Evolutionary conservation across 2,888 invertebrate genomes (phyloP), one percentile per base, ranked within the genome.

Genomic region (Eumerus sabulonum): DNA sequence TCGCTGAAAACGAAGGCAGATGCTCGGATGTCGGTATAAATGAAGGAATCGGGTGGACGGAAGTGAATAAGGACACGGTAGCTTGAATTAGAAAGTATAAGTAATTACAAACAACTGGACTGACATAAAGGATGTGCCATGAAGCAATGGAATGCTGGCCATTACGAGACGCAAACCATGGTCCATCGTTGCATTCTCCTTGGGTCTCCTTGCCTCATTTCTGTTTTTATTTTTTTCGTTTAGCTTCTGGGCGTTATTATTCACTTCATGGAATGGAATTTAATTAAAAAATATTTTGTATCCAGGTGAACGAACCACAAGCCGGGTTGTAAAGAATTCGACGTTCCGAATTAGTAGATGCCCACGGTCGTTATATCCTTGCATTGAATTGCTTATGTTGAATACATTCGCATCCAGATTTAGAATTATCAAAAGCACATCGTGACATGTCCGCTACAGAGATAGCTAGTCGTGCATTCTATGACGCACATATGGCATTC

Each of bases 231-330:
- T 45, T 44, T 45, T 54, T 7, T 16, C 35, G 27, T 27, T 27
- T 27, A 2, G 27, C 3, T 27, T 27, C 48, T 56, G 36, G 38
- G 40, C 47, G 14, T 60, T 62, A 72, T 72, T 62, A 76, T 77
- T 72, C 62, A 51, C 62, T 62, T 60, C 35, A 72, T 72, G 60
- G 72, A 67, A 67, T 72, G 76, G 72, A 77, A 77, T 77, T 77
- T 77, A 72, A 77, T 77, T 77, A 77, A 77, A 62, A 62, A 77
- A 77, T 72, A 62, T 51, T 63, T 62, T 57, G 56, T 60, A 48
- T 64, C 56, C 54, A 45, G 27, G 51, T 57, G 59, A 27, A 56
- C 18, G 36, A 16, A 64, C 18, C 59, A 16, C 63, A 14, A 48
- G 14, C 59, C 57, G 40, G 48, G 18, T 44, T 50, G 42, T 48